Conservation (phyloP, 2,888 invertebrate species). For the Choreutis nemorana region DNA sequence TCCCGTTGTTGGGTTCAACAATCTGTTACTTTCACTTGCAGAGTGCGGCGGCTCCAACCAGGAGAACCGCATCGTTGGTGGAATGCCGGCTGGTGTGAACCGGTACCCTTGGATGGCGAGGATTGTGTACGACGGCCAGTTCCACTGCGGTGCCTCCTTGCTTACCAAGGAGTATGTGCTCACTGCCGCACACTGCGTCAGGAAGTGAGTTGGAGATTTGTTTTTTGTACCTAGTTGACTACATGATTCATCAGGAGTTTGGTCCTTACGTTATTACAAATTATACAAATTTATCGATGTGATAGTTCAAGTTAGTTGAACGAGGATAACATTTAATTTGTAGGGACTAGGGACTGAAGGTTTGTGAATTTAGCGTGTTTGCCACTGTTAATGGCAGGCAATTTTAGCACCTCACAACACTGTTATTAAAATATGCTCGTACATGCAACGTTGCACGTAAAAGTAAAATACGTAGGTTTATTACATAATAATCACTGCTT, state of each 20-base stretch:
- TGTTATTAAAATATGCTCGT: no score
- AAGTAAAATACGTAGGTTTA: no score
- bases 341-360: no score
- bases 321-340: no score
- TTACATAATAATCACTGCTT: no score
- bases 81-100: conserved; percentile 81
- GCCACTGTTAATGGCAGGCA: no score
- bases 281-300: no score
- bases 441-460: no score
- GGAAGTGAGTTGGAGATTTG: conserved; percentile 63
- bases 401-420: no score
- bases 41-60: conserved; percentile 86
- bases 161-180: conserved; percentile 85
- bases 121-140: conserved; percentile 86
- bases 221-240: not conserved
- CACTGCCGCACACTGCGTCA: conserved; percentile 87
- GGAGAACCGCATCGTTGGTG: conserved; percentile 88
- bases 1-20: conserved; percentile 22
- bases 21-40: conserved; percentile 44
- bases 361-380: not conserved
- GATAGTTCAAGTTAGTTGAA: no score
- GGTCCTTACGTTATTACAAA: no score
- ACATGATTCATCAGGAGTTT: no score
- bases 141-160: conserved; percentile 87
- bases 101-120: conserved; percentile 89